Conservation (phyloP, 2,113 vertebrate species). For the Scalopus aquaticus region DNA sequence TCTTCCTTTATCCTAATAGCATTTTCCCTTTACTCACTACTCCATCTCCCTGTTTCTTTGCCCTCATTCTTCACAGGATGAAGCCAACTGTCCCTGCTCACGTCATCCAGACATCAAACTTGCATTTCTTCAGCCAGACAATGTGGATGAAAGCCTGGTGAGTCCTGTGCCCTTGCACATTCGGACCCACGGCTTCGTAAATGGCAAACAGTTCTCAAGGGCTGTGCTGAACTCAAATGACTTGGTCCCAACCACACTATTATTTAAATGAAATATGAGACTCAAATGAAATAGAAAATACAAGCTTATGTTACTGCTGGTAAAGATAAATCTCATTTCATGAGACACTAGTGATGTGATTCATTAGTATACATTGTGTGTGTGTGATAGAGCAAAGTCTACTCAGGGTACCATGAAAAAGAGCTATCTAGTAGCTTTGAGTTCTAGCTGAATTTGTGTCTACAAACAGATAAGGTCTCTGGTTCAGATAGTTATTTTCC, state of each 20-base stretch:
- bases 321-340: neutral
- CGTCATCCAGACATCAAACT: neutral
- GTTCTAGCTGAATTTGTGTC: neutral
- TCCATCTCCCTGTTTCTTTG: neutral
- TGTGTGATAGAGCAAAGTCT: neutral
- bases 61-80: neutral
- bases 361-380: neutral
- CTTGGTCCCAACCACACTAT: neutral
- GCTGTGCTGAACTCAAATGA: neutral
- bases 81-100: neutral
- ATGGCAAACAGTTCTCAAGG: neutral
- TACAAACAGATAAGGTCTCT: neutral
- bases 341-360: neutral
- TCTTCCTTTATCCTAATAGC: neutral
- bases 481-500: neutral
- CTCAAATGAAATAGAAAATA: neutral
- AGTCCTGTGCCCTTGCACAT: neutral
- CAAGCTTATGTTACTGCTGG: neutral
- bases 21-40: neutral
- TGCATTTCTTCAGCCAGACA: neutral
- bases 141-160: neutral
- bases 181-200: neutral
- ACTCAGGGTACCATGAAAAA: neutral
- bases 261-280: neutral
- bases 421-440: neutral